Evolutionary conservation across 2,797 vertebrate species (phyloP), one percentile per base, ranked within the genome.

Genomic region (Scarus forsteni): DNA sequence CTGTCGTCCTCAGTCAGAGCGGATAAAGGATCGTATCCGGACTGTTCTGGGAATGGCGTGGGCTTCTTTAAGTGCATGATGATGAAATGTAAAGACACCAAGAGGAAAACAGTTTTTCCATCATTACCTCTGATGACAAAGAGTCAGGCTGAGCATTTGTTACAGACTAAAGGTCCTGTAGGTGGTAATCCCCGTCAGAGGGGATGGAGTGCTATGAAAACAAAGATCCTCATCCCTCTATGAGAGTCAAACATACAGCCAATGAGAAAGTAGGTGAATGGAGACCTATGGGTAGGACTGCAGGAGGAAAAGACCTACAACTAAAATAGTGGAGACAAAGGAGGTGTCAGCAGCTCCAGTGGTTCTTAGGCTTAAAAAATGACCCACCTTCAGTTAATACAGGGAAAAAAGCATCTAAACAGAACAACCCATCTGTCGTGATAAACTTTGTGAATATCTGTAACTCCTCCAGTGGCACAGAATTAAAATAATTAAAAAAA

Each of bases 1-100:
- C 87, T 87, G 86, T 86, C 85, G 53, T 87, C 81, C 82, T 64
- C 50, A 43, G 51, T 61, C 58, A 43, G 55, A 60, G 74, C 19
- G 60, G 55, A 77, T 61, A 40, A 76, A 80, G 40, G 46, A 36
- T 55, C 16, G 77, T 43, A 39, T 76, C 59, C 16, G 34, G 77
- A 57, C 60, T 40, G 5, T 59, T 60, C 63, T 50, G 16, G 59
- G 48, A 36, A 18, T 18, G 9, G 18, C 6, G 46, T 44, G 73
- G 66, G 67, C 55, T 68, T 7, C 56, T 68, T 0, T 8, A 44
- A 60, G 61, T 0, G 45, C 59, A 49, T 15, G 44, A 16, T 60
- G 73, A 73, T 42, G 53, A 65, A 35, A 40, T 7, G 44, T 74
- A 52, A 73, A 59, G 45, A 46, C 53, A 49, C 15, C 2, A 1